phyloP scores from a whole-genome alignment of 2,113 vertebrate species.

The Geococcyx californianus region DNA sequence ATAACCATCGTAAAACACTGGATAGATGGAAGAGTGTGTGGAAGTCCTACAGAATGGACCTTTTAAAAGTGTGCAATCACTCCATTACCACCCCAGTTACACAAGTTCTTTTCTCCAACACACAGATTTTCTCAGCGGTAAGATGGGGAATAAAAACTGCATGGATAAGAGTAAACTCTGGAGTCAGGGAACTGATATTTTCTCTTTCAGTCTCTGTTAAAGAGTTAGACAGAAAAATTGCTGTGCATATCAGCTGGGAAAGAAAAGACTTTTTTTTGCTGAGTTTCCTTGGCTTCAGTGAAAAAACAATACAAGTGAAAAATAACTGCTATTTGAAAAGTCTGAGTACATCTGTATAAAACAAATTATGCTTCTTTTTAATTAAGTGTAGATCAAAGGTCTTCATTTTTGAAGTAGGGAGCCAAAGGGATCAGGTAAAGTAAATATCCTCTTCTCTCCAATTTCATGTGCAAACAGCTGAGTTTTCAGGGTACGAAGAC shows the following conservation, averaged over 20 bases:
- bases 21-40: background rate
- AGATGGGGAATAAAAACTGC: background rate
- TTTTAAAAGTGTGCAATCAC: background rate
- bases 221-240: background rate
- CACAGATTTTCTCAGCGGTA: background rate
- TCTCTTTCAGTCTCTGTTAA: background rate
- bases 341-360: background rate
- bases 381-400: constrained; percentile 34
- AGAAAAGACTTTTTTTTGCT: background rate
- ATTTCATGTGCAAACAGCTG: constrained; percentile 30
- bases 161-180: background rate
- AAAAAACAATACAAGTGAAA: background rate
- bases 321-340: background rate
- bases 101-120: background rate
- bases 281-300: background rate
- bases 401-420: background rate
- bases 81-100: background rate
- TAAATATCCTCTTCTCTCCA: constrained; percentile 13
- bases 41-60: background rate
- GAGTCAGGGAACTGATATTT: background rate
- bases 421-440: background rate
- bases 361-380: background rate
- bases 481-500: background rate
- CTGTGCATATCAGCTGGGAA: background rate
- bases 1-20: background rate